A percentile compares a stretch with the other conserved stretches of the same genome.
Evolutionary conservation across 2,113 vertebrate species (phyloP).

Genomic region (Leucopsar rothschildi): DNA sequence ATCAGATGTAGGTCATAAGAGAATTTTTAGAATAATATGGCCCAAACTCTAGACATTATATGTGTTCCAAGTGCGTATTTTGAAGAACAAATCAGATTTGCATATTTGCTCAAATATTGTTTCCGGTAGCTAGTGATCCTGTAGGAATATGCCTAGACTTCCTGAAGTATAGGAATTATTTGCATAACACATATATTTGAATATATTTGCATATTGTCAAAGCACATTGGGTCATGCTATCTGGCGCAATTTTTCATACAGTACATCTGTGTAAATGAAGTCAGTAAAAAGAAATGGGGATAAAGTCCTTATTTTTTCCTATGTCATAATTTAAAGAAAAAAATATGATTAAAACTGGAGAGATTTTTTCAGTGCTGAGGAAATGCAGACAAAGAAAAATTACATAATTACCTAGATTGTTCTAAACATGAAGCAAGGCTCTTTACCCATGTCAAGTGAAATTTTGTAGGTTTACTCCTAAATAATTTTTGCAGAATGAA

Average conservation of each 20-base stretch:
- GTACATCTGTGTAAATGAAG: neutral
- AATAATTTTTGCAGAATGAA: neutral
- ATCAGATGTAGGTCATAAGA: neutral
- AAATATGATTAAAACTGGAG: neutral
- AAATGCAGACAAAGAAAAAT: neutral
- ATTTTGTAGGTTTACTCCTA: neutral
- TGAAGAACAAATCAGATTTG: neutral
- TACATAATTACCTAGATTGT: neutral
- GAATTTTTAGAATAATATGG: neutral
- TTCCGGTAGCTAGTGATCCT: neutral
- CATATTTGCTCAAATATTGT: neutral
- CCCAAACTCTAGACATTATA: neutral
- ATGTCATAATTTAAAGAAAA: neutral
- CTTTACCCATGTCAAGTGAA: neutral
- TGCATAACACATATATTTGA: neutral
- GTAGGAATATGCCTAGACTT: slow-evolving; percentile 17
- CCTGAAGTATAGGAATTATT: neutral
- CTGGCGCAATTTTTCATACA: neutral
- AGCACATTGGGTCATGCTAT: neutral
- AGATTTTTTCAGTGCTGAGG: neutral
- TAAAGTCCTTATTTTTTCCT: neutral
- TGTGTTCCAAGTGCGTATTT: neutral
- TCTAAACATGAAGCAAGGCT: neutral
- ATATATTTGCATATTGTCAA: neutral
- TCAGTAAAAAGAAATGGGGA: neutral